Percentiles rank a stretch among this genome's conserved stretches.
Evolutionary conservation across 2,888 invertebrate species (phyloP).

Genomic region (Melipona beecheii): DNA sequence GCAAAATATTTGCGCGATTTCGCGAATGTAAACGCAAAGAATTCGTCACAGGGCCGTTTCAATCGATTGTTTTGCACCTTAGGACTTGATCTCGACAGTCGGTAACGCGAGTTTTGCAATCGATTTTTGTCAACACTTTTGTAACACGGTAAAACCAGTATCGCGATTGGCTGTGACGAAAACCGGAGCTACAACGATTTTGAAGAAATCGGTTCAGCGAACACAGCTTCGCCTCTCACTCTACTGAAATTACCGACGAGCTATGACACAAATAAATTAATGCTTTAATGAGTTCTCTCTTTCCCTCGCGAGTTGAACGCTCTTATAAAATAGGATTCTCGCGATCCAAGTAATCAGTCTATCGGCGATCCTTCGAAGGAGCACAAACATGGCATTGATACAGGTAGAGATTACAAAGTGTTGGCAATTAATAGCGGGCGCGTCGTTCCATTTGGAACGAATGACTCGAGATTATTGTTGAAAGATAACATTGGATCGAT

Average conservation of each 20-base stretch:
- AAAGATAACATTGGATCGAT: neutral
- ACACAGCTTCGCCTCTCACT: constrained; percentile 39
- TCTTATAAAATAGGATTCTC: constrained; percentile 60
- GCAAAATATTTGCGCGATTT: no score
- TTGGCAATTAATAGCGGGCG: neutral
- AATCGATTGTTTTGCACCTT: neutral
- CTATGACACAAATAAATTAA: constrained; percentile 61
- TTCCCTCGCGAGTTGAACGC: constrained; percentile 29
- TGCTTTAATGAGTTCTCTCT: constrained; percentile 52
- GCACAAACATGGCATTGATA: constrained; percentile 50
- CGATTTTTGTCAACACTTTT: constrained; percentile 25
- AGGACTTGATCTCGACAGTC: neutral
- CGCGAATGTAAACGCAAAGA: neutral
- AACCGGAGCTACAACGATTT: constrained; percentile 42
- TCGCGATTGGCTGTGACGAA: constrained; percentile 52
- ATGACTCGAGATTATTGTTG: neutral
- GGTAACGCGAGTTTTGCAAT: constrained; percentile 16
- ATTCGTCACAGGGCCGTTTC: neutral
- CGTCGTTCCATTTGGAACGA: neutral
- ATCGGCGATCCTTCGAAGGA: constrained; percentile 26
- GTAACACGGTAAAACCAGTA: constrained; percentile 1
- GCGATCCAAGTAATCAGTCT: constrained; percentile 44
- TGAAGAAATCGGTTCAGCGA: constrained; percentile 45
- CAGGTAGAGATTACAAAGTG: constrained; percentile 36
- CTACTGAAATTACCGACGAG: constrained; percentile 18